Conservation (phyloP, 2,113 vertebrate species). For the Trogon melanurus region DNA sequence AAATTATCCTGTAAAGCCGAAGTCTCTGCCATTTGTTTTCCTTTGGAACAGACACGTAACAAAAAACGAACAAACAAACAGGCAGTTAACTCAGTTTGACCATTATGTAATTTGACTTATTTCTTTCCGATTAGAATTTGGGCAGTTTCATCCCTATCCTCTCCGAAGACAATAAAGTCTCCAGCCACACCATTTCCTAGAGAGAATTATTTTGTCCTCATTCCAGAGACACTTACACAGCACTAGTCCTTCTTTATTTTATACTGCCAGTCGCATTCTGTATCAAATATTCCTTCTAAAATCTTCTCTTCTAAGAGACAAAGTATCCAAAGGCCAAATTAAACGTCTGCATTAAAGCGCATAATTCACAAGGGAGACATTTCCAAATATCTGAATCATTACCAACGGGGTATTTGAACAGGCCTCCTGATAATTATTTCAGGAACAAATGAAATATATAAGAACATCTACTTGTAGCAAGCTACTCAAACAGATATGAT, state of each 20-base stretch:
- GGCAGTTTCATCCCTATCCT: not conserved
- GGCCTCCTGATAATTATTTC: not conserved
- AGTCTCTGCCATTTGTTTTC: slow-evolving; percentile 35
- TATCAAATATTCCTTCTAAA: not conserved
- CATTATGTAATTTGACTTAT: not conserved
- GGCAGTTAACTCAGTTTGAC: accelerated
- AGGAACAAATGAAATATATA: not conserved
- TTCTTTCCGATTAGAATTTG: not conserved
- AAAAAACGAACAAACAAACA: not conserved
- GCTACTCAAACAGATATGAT: not conserved
- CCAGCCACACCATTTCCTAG: not conserved
- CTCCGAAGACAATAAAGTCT: slow-evolving; percentile 19
- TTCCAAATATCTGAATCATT: not conserved
- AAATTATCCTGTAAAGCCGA: slow-evolving; percentile 32
- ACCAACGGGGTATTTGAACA: not conserved
- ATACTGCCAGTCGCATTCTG: not conserved
- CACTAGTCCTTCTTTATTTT: not conserved
- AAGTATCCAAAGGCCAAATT: not conserved
- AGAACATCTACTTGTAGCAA: not conserved
- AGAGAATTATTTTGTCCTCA: not conserved
- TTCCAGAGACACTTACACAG: not conserved
- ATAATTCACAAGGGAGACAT: not conserved
- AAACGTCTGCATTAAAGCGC: not conserved
- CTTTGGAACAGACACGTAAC: not conserved
- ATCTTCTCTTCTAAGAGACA: not conserved